Evolutionary conservation across 2,888 invertebrate species (phyloP).

Genomic region (Tinea pellionella): DNA sequence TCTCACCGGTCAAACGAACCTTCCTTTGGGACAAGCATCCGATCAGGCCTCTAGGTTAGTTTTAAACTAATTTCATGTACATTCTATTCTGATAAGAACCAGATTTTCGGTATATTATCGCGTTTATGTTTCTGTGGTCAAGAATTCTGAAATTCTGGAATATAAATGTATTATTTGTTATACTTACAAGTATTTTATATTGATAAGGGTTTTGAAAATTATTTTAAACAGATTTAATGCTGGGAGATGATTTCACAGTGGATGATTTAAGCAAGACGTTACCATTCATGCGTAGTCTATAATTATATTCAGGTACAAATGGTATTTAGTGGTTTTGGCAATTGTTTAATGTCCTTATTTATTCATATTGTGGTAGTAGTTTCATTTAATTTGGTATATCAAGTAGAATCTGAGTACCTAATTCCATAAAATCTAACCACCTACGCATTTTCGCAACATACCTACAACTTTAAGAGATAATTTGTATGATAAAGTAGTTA

Average conservation of each 20-base stretch:
- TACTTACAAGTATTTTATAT: no score
- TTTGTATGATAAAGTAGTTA: no score
- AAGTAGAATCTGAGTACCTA: neutral
- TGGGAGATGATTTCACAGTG: constrained; percentile 57
- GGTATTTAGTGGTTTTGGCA: constrained; percentile 16
- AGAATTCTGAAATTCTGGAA: no score
- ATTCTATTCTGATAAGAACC: neutral
- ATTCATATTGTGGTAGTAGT: neutral
- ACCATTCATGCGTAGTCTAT: constrained; percentile 64
- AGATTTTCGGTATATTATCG: no score
- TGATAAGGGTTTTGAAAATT: neutral
- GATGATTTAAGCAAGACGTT: constrained; percentile 58
- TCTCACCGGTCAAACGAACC: constrained; percentile 91
- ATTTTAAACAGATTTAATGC: constrained; percentile 58
- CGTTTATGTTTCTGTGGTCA: no score
- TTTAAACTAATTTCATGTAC: neutral
- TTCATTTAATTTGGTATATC: neutral
- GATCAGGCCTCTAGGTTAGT: constrained; percentile 90
- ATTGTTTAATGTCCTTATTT: neutral
- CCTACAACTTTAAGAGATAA: no score
- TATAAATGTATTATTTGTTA: no score
- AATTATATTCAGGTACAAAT: constrained; percentile 45
- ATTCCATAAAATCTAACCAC: neutral
- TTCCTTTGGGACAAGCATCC: constrained; percentile 94
- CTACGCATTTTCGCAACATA: neutral